Evolutionary conservation across 2,888 invertebrate genomes (phyloP).

Genomic region (Oxyscelio sp.): DNA sequence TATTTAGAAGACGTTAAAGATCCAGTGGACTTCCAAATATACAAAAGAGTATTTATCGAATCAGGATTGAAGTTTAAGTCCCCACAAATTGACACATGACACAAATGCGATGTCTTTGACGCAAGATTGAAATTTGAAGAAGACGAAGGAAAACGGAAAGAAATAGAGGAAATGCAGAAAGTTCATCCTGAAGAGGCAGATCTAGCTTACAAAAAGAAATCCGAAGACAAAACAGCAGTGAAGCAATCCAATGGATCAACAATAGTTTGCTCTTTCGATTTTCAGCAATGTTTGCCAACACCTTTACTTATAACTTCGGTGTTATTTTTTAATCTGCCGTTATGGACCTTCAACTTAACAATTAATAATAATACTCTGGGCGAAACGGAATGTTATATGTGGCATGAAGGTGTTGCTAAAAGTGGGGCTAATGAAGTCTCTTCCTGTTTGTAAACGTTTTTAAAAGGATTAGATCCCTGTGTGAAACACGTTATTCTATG

Average conservation of each 20-base stretch:
- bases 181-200: constrained; percentile 49
- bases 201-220: constrained; percentile 45
- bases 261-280: constrained; percentile 43
- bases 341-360: constrained; percentile 81
- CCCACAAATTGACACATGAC: constrained; percentile 73
- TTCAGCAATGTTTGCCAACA: constrained; percentile 79
- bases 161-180: constrained; percentile 10
- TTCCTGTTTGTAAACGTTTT: constrained; percentile 71
- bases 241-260: constrained; percentile 4
- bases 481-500: constrained; percentile 61
- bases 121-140: constrained; percentile 40
- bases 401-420: constrained; percentile 78
- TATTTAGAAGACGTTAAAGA: too few relatives aligned
- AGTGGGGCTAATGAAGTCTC: constrained; percentile 79
- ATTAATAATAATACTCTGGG: constrained; percentile 73
- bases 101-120: constrained; percentile 57
- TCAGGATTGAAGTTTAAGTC: constrained; percentile 70
- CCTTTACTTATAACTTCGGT: constrained; percentile 77
- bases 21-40: constrained; percentile 53
- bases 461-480: constrained; percentile 47
- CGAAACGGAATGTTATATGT: constrained; percentile 78
- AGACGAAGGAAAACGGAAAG: not conserved
- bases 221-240: constrained; percentile 28
- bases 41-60: constrained; percentile 60
- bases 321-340: constrained; percentile 80